These are phyloP conservation scores for Drosophila sucinea DNA, from an alignment of 1,140 invertebrate species.

Conservation along the genomic window DNA sequence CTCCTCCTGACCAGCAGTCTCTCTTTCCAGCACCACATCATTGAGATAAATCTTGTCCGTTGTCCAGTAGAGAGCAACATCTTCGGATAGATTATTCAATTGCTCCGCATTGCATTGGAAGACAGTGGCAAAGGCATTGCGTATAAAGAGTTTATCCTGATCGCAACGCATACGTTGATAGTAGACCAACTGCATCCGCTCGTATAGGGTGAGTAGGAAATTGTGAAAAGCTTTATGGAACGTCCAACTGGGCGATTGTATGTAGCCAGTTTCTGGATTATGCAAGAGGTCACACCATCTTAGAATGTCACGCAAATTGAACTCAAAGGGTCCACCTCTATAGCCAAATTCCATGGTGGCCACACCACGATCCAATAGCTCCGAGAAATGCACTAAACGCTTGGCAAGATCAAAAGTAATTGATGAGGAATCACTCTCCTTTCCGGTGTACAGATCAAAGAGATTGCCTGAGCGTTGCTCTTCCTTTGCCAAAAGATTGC, in stretches of 20 bases:
- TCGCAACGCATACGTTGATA: slow-evolving; percentile 82
- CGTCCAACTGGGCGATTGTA: neutral
- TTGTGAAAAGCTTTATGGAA: slow-evolving; percentile 51
- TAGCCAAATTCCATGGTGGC: slow-evolving; percentile 87
- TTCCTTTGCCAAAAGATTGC: slow-evolving; percentile 12
- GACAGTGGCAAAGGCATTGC: slow-evolving; percentile 62
- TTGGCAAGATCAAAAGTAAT: slow-evolving; percentile 84
- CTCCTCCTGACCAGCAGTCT: slow-evolving; percentile 17
- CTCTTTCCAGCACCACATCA: slow-evolving; percentile 68
- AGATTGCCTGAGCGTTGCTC: slow-evolving; percentile 36
- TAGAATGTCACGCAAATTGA: slow-evolving; percentile 97
- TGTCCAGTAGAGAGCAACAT: slow-evolving; percentile 80
- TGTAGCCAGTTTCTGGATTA: slow-evolving; percentile 66
- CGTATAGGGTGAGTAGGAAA: slow-evolving; percentile 73
- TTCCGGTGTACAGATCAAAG: slow-evolving; percentile 53
- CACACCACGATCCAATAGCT: slow-evolving; percentile 87
- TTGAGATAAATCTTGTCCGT: slow-evolving; percentile 72
- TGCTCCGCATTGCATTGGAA: slow-evolving; percentile 72
- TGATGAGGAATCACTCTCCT: neutral
- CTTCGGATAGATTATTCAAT: slow-evolving; percentile 66
- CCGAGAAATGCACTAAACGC: slow-evolving; percentile 93
- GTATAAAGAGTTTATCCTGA: slow-evolving; percentile 72
- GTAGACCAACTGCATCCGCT: slow-evolving; percentile 82
- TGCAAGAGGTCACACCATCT: slow-evolving; percentile 92
- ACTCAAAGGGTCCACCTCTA: slow-evolving; percentile 96